phyloP scores from a whole-genome alignment of 2,888 invertebrate genomes.

The Calephelis perditalis region DNA sequence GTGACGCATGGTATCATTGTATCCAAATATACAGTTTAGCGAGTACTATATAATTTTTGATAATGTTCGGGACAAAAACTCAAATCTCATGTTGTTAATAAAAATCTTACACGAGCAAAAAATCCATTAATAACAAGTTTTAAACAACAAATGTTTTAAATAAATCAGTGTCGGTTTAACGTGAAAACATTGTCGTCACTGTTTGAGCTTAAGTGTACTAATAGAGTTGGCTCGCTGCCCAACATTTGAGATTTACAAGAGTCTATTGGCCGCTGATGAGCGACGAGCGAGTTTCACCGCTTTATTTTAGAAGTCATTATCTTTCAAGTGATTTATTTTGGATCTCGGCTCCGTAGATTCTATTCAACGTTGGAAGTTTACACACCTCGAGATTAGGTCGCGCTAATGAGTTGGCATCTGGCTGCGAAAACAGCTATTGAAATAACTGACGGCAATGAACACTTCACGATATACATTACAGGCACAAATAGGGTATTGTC shows the following conservation, averaged over 20 bases:
- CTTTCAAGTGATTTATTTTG: constrained; percentile 72
- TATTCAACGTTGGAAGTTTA: constrained; percentile 41
- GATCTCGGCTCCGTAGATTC: constrained; percentile 37
- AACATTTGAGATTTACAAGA: constrained; percentile 43
- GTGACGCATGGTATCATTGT: constrained; percentile 16
- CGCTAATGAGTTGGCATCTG: constrained; percentile 61
- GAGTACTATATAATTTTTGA: constrained; percentile 51
- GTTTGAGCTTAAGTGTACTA: constrained; percentile 42
- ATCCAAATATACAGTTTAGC: constrained; percentile 25
- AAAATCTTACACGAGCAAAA: constrained; percentile 40
- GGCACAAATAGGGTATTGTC: constrained; percentile 52
- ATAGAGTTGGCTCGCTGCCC: constrained; percentile 65
- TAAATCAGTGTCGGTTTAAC: constrained; percentile 43
- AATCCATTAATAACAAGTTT: constrained; percentile 34
- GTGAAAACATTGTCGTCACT: constrained; percentile 42
- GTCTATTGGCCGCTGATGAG: constrained; percentile 57
- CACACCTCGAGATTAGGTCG: constrained; percentile 58
- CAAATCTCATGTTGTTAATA: constrained; percentile 41
- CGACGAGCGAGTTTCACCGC: constrained; percentile 63
- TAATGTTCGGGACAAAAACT: constrained; percentile 55
- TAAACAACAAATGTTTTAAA: constrained; percentile 36
- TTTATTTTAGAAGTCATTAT: constrained; percentile 76
- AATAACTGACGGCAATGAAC: constrained; percentile 59
- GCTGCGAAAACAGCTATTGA: constrained; percentile 46
- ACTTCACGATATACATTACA: constrained; percentile 52